Evolutionary conservation across 2,113 vertebrate species (phyloP).

Genomic region (Actinemys pallida): DNA sequence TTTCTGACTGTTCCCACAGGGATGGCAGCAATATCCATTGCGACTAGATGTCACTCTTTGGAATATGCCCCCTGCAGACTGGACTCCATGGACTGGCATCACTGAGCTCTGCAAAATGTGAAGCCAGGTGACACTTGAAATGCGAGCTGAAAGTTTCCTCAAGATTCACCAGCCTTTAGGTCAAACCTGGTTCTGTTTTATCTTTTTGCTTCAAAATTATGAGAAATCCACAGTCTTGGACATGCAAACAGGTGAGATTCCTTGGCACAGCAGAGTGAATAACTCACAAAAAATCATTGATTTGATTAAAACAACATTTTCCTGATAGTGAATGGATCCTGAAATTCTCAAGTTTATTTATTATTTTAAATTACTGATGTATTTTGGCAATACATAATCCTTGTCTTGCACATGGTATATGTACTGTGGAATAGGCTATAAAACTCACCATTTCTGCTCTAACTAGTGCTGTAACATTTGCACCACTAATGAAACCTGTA

Average conservation of each 20-base stretch:
- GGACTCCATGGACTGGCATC: background rate
- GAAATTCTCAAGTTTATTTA: constrained; percentile 11
- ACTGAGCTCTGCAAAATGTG: constrained; percentile 26
- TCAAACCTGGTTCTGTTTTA: background rate
- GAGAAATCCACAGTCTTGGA: constrained; percentile 41
- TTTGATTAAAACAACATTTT: constrained; percentile 42
- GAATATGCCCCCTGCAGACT: constrained; percentile 57
- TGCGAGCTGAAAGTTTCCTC: constrained; percentile 30
- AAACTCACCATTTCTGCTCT: constrained; percentile 55
- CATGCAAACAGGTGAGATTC: background rate
- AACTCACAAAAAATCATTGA: constrained; percentile 23
- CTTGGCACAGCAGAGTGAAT: background rate
- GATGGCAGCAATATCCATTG: background rate
- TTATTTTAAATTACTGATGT: constrained; percentile 46
- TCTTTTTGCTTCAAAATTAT: background rate
- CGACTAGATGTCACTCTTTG: background rate
- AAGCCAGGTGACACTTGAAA: constrained; percentile 35
- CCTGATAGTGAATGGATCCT: constrained; percentile 49
- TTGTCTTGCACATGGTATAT: constrained; percentile 31
- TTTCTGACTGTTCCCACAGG: background rate
- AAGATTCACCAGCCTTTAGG: constrained; percentile 6
- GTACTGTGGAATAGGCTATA: constrained; percentile 52
- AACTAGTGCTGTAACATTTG: constrained; percentile 32
- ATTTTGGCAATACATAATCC: constrained; percentile 60
- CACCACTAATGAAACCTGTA: constrained; percentile 14